These are phyloP conservation scores for Vidua chalybeata DNA, from an alignment of 2,113 vertebrate species.

Conservation along the genomic window DNA sequence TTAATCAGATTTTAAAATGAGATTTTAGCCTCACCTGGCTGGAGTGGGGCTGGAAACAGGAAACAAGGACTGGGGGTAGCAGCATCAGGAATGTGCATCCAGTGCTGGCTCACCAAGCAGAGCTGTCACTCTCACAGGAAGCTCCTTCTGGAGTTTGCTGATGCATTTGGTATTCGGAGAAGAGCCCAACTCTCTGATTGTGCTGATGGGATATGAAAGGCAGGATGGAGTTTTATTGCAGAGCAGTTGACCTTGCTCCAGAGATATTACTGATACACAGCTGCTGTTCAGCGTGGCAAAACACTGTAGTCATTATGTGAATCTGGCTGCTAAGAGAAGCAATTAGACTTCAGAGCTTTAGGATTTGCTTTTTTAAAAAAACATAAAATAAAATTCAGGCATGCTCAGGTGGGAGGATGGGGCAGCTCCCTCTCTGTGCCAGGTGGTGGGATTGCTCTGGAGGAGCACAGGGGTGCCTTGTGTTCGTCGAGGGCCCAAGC, in stretches of 20 bases:
- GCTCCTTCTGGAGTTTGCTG: neutral
- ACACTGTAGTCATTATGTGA: neutral
- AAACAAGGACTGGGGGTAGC: neutral
- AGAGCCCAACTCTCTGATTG: neutral
- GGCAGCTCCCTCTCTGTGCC: neutral
- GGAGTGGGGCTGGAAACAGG: neutral
- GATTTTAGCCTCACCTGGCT: neutral
- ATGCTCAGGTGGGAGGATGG: neutral
- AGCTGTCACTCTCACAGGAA: neutral
- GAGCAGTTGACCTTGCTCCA: slow-evolving; percentile 47
- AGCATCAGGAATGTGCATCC: neutral
- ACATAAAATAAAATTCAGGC: neutral
- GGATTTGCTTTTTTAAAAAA: neutral
- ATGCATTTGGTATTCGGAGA: neutral
- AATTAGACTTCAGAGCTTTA: neutral
- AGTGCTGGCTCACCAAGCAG: neutral
- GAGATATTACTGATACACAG: slow-evolving; percentile 15
- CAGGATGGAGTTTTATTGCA: slow-evolving; percentile 33
- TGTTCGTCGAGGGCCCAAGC: neutral
- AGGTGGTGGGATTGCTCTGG: neutral
- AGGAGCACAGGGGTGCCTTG: neutral
- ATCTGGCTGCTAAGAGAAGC: slow-evolving; percentile 18
- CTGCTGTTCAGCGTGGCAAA: slow-evolving; percentile 39
- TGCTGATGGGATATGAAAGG: slow-evolving; percentile 51
- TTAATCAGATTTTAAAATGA: neutral